Evolutionary conservation across 2,888 invertebrate species (phyloP), one percentile per base, ranked within the genome.

Genomic region (Muscina levida): DNA sequence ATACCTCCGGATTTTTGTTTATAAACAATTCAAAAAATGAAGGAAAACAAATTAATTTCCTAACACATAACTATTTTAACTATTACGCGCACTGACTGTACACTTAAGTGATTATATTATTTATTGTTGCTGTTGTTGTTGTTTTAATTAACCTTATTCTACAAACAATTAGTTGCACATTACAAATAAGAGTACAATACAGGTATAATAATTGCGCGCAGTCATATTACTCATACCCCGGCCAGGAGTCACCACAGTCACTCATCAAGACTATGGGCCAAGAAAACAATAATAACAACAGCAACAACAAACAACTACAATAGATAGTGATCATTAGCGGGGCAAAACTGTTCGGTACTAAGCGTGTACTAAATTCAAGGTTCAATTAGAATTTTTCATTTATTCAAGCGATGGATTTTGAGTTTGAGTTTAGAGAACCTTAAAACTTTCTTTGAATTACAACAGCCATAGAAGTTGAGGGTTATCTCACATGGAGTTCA

Each of bases 101-200:
- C 31, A 31, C 8, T 31, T n/a, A n/a, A n/a, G n/a, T n/a, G n/a
- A n/a, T n/a, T n/a, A n/a, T n/a, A n/a, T n/a, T n/a, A n/a, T n/a
- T n/a, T 48, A 17, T 48, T 2, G 15, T 5, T 48, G 11, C 13
- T 71, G 44, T 71, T 56, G 67, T 71, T 74, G 22, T 42, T 81
- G 66, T 53, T 53, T 72, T 71, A 51, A 73, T 77, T 74, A 74
- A 67, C 71, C 71, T 77, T 74, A 74, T 74, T 67, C 73, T 71
- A 71, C 72, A 74, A 81, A 62, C 71, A 72, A 81, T 72, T 71
- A 59, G 46, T 8, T 5, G 8, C 6, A 39, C 56, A 44, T 59
- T 71, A 57, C 39, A 53, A 72, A 66, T 62, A 19, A 22, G 62
- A 42, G 62, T 62, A 53, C 10, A 44, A 13, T 37, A 10, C 37